phyloP scores from a whole-genome alignment of 2,113 vertebrate species.

The Xenopus tropicalis region DNA sequence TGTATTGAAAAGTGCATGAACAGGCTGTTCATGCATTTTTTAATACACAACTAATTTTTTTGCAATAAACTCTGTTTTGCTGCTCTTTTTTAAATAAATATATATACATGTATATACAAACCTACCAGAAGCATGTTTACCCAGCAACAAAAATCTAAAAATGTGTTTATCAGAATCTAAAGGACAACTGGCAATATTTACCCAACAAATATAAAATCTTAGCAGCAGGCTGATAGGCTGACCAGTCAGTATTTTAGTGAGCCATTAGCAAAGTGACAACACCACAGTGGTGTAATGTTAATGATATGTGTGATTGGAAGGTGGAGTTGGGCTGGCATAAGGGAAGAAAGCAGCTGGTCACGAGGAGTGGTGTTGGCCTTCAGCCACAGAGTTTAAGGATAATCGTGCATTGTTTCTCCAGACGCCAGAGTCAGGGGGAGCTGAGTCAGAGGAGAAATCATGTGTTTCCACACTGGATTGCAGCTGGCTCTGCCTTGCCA shows the following conservation, averaged over 20 bases:
- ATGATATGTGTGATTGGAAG: neutral
- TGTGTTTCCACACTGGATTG: neutral
- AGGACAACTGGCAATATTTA: too few species aligned
- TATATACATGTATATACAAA: too few species aligned
- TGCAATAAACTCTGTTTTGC: too few species aligned
- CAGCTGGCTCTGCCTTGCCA: neutral
- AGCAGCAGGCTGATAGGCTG: too few species aligned
- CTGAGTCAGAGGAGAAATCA: conserved; percentile 13
- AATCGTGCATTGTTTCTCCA: conserved; percentile 2
- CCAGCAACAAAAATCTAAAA: too few species aligned
- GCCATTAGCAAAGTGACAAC: neutral
- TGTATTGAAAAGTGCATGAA: too few species aligned
- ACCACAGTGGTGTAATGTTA: neutral
- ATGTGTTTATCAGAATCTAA: too few species aligned
- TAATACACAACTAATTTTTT: too few species aligned
- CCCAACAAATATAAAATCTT: too few species aligned
- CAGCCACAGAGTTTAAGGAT: neutral
- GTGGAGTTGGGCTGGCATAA: neutral
- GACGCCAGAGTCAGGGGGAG: neutral
- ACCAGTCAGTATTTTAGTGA: neutral
- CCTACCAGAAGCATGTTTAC: too few species aligned
- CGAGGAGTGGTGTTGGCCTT: neutral
- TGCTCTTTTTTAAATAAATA: too few species aligned
- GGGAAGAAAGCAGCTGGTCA: neutral
- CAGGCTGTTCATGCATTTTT: too few species aligned